phyloP scores from a whole-genome alignment of 2,888 invertebrate genomes.

The Scaptodrosophila latifasciaeformis region DNA sequence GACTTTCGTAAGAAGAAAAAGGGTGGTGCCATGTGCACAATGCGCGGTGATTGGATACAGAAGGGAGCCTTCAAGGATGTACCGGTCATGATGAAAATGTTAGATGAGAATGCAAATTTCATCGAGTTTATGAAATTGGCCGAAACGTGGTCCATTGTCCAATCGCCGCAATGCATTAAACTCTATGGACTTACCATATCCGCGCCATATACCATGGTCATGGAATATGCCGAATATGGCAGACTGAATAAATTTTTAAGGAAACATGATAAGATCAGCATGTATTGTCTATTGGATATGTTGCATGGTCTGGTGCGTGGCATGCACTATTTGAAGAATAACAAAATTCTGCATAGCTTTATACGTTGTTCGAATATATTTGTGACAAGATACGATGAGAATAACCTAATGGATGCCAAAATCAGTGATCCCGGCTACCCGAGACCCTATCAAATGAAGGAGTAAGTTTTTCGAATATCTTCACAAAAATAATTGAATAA shows the following conservation, averaged over 20 bases:
- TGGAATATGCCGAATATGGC: slow-evolving; percentile 87
- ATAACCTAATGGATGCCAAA: slow-evolving; percentile 83
- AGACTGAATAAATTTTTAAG: slow-evolving; percentile 80
- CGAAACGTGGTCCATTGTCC: slow-evolving; percentile 86
- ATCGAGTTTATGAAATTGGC: slow-evolving; percentile 86
- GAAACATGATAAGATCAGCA: slow-evolving; percentile 77
- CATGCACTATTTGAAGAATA: slow-evolving; percentile 90
- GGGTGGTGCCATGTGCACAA: slow-evolving; percentile 80
- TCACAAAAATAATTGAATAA: not conserved
- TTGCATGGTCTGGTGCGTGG: slow-evolving; percentile 88
- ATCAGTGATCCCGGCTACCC: slow-evolving; percentile 88
- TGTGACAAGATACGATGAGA: slow-evolving; percentile 83
- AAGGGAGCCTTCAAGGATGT: slow-evolving; percentile 83
- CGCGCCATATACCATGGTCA: slow-evolving; percentile 86
- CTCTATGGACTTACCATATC: slow-evolving; percentile 86
- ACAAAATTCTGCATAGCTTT: slow-evolving; percentile 88
- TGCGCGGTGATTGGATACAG: slow-evolving; percentile 86
- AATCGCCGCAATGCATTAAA: slow-evolving; percentile 85
- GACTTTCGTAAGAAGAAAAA: slow-evolving; percentile 76
- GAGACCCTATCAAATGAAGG: slow-evolving; percentile 75
- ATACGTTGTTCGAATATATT: slow-evolving; percentile 88
- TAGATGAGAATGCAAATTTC: slow-evolving; percentile 81
- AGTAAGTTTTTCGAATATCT: slow-evolving; percentile 34
- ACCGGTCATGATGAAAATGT: slow-evolving; percentile 86
- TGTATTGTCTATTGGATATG: slow-evolving; percentile 87